These are phyloP conservation scores for Nothocercus nigrocapillus DNA, from an alignment of 2,113 vertebrate genomes.

Conservation along the genomic window DNA sequence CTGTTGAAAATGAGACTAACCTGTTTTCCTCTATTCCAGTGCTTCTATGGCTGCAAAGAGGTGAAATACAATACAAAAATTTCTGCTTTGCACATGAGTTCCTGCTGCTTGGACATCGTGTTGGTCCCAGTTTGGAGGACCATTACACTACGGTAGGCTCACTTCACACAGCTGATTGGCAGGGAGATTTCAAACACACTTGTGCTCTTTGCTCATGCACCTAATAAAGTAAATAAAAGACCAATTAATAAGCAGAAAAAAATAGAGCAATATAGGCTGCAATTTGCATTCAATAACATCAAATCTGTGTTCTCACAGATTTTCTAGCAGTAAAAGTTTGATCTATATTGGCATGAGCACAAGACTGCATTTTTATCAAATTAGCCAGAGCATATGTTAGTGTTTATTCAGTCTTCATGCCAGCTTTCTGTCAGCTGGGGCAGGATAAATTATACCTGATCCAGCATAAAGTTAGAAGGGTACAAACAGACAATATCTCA, in stretches of 20 bases:
- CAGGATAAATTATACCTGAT: constrained; percentile 8
- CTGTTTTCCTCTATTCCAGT: background rate
- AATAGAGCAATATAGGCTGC: background rate
- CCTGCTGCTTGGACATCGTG: background rate
- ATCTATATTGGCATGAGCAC: constrained; percentile 8
- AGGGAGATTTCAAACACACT: background rate
- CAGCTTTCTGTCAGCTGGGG: constrained; percentile 30
- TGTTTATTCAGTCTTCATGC: constrained; percentile 36
- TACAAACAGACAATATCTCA: constrained; percentile 15
- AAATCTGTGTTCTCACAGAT: background rate
- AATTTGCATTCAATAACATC: background rate
- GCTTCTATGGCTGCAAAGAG: background rate
- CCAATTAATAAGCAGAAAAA: background rate
- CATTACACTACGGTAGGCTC: background rate
- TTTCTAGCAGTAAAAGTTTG: constrained; percentile 33
- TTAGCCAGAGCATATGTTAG: constrained; percentile 49
- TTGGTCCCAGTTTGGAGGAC: background rate
- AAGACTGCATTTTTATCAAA: background rate
- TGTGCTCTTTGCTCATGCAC: background rate
- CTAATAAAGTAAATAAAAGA: background rate
- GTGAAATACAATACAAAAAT: background rate
- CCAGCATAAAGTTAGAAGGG: constrained; percentile 8
- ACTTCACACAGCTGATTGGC: background rate
- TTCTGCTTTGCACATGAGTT: background rate
- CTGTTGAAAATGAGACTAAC: background rate